Evolutionary conservation across 2,113 vertebrate genomes (phyloP), one percentile per base, ranked within the genome.

Genomic region (Mus musculus): DNA sequence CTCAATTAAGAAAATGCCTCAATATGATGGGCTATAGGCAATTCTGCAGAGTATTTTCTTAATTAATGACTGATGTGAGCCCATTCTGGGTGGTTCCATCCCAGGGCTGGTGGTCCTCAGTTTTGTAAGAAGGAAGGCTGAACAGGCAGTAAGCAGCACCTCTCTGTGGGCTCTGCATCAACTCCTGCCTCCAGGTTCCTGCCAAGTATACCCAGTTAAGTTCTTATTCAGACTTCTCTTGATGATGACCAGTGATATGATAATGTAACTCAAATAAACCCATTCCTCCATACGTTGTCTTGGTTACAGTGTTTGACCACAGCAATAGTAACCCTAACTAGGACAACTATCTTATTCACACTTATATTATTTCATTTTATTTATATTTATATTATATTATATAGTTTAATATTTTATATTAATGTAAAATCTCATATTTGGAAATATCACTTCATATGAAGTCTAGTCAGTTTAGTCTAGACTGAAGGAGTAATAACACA

Each of bases 371-470:
- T 12, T 54, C 13, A 54, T 54, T 13, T 54, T 54, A 54, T 54
- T 54, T 54, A 13, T 54, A 54, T 54, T 54, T 54, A 13, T 54
- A 11, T 54, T 54, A 54, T 54, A 11, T 54, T 54, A 54, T 54
- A 54, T 54, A 54, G 9, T 42, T 42, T 42, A 42, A 42, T 13
- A 54, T 54, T 54, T 54, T 20, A 81, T 85, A 75, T 87, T 86
- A 20, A 77, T 90, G 10, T 90, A 87, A 73, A 67, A 96, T 91
- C 12, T 95, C 61, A 81, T n/a, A 59, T 59, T 59, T 59, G 78
- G 19, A n/a, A 81, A 59, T 24, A n/a, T 69, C 54, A 63, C 22
- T 61, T 92, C 84, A 90, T 49, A 85, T 84, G 59, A 90, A n/a
- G 11, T 80, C 78, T 88, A 88, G 22, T 95, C 80, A 85, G 49